Evolutionary conservation across 2,113 vertebrate species (phyloP).

Genomic region (Elachura formosa): DNA sequence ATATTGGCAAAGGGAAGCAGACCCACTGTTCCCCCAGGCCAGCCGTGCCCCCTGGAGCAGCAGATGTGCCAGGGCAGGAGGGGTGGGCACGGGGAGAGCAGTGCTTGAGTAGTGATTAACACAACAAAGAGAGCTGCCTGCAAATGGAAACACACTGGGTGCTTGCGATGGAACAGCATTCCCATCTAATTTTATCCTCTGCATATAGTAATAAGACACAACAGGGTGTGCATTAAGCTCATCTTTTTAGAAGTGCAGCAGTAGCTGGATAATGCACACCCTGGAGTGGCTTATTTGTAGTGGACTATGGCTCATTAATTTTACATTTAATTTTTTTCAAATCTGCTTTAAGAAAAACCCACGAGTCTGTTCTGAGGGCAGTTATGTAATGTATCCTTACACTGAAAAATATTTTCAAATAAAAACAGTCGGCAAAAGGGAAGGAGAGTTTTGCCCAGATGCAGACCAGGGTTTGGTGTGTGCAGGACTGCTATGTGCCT

Average conservation of each 20-base stretch:
- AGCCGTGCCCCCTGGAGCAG: neutral
- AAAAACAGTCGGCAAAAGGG: neutral
- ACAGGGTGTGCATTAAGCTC: constrained; percentile 57
- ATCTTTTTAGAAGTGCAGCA: constrained; percentile 32
- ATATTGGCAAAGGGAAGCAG: neutral
- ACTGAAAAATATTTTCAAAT: neutral
- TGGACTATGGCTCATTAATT: constrained; percentile 59
- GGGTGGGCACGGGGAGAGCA: neutral
- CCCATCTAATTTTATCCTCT: constrained; percentile 26
- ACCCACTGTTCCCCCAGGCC: neutral
- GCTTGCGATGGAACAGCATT: neutral
- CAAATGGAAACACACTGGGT: constrained; percentile 22
- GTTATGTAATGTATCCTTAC: constrained; percentile 13
- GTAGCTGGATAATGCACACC: constrained; percentile 42
- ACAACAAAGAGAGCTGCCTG: constrained; percentile 21
- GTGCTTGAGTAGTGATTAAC: neutral
- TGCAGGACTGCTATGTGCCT: neutral
- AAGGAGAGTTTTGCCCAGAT: neutral
- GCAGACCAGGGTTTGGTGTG: neutral
- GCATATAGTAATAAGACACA: constrained; percentile 56
- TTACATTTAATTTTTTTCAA: constrained; percentile 43
- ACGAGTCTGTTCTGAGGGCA: neutral
- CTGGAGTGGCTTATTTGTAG: constrained; percentile 51
- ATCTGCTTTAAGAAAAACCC: neutral
- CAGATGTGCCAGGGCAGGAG: neutral